A percentile compares a stretch with the other conserved stretches of the same genome.
These are phyloP conservation scores for Nephrocerus scutellatus DNA, from an alignment of 2,888 invertebrate genomes.

Conservation along the genomic window DNA sequence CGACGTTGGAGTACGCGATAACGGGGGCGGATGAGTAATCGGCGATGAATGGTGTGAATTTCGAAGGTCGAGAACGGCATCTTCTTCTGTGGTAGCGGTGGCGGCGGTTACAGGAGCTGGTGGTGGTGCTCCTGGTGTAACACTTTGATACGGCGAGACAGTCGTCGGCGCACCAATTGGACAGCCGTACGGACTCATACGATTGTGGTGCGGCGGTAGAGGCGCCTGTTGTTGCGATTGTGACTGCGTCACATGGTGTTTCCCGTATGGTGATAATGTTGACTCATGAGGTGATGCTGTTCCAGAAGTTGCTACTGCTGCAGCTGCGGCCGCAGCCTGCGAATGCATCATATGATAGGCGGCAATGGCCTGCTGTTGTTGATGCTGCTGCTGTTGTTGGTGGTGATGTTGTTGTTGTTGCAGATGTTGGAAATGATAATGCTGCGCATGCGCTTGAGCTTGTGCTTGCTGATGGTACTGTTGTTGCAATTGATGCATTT, in stretches of 20 bases:
- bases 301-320: constrained; percentile 26
- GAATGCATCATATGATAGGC: constrained; percentile 36
- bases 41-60: constrained; percentile 36
- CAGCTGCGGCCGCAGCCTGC: constrained; percentile 32
- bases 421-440: constrained; percentile 8
- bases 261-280: constrained; percentile 29
- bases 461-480: constrained; percentile 17
- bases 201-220: constrained; percentile 7
- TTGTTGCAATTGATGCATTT: constrained; percentile 22
- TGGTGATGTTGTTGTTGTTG: constrained; percentile 15
- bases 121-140: too few species aligned
- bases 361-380: constrained; percentile 31
- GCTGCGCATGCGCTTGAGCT: neutral
- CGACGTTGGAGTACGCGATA: constrained; percentile 20
- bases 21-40: constrained; percentile 17
- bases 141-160: too few species aligned
- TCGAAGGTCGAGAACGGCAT: constrained; percentile 12
- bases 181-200: too few species aligned
- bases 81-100: constrained; percentile 16
- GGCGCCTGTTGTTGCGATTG: constrained; percentile 14
- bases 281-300: constrained; percentile 24
- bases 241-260: constrained; percentile 8
- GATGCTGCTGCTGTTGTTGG: constrained; percentile 26
- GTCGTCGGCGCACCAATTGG: too few species aligned
- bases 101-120: too few species aligned